Conservation (phyloP, 2,888 invertebrate genomes). For the Dynastes hyllus region DNA sequence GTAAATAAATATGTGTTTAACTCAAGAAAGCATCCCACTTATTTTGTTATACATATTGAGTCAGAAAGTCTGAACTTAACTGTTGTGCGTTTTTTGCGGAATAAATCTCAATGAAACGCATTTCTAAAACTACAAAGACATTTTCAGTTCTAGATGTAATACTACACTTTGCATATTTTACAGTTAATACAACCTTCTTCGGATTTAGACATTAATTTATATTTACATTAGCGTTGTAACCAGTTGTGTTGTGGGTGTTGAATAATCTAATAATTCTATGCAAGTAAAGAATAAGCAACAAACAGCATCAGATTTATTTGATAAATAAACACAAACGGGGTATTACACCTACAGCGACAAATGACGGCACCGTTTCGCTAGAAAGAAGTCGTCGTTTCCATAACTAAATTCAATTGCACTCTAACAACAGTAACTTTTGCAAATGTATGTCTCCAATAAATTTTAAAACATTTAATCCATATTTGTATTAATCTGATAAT, state of each 20-base stretch:
- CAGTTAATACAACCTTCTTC: background rate
- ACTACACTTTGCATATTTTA: background rate
- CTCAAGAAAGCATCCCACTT: too few relatives aligned
- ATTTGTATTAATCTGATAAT: background rate
- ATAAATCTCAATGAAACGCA: too few relatives aligned
- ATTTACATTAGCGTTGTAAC: conserved; percentile 8
- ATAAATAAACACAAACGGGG: too few relatives aligned
- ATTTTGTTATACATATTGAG: too few relatives aligned
- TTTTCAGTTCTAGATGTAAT: too few relatives aligned
- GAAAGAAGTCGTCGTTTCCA: conserved; percentile 10
- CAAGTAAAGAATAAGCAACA: conserved; percentile 1
- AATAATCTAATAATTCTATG: conserved; percentile 11
- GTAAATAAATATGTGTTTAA: too few relatives aligned
- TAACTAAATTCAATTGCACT: background rate
- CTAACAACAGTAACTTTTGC: background rate
- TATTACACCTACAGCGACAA: conserved; percentile 6
- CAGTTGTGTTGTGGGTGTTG: background rate
- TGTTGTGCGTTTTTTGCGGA: too few relatives aligned
- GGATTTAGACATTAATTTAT: background rate
- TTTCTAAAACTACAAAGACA: too few relatives aligned
- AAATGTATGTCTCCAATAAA: background rate
- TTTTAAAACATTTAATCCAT: background rate
- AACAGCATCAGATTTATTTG: background rate
- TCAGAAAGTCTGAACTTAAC: too few relatives aligned
- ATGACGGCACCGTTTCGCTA: background rate